Evolutionary conservation across 2,888 invertebrate species (phyloP).

Genomic region (Cataglyphis rosenhaueri): DNA sequence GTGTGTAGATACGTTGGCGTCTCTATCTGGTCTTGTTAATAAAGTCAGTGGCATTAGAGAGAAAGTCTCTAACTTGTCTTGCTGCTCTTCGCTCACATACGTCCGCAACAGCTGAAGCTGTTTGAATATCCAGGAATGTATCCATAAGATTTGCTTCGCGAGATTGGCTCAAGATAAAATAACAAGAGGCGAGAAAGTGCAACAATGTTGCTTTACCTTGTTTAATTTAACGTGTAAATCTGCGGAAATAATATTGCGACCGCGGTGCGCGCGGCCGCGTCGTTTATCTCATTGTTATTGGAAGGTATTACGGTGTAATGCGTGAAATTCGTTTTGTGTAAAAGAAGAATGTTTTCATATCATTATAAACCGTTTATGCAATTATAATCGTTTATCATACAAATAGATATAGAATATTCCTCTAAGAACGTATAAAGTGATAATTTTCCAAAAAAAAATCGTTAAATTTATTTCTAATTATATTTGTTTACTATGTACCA

Average conservation of each 20-base stretch:
- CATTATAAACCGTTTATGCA: conserved; percentile 49
- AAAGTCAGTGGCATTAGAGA: conserved; percentile 59
- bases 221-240: conserved; percentile 68
- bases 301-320: conserved; percentile 48
- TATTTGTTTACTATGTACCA: neutral
- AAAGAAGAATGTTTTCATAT: conserved; percentile 24
- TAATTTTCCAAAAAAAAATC: neutral
- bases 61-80: conserved; percentile 47
- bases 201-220: conserved; percentile 36
- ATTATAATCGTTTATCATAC: conserved; percentile 26
- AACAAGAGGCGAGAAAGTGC: conserved; percentile 58
- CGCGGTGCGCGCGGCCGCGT: conserved; percentile 1
- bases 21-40: conserved; percentile 59
- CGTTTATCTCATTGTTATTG: conserved; percentile 49
- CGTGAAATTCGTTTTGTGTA: conserved; percentile 32
- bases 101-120: neutral
- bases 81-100: neutral
- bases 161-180: conserved; percentile 65
- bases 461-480: neutral
- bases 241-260: conserved; percentile 46
- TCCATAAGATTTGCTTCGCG: conserved; percentile 52
- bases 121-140: conserved; percentile 40
- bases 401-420: neutral
- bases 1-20: neutral
- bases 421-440: neutral